Evolutionary conservation across 2,113 vertebrate species (phyloP).

Genomic region (Puntigrus tetrazona): DNA sequence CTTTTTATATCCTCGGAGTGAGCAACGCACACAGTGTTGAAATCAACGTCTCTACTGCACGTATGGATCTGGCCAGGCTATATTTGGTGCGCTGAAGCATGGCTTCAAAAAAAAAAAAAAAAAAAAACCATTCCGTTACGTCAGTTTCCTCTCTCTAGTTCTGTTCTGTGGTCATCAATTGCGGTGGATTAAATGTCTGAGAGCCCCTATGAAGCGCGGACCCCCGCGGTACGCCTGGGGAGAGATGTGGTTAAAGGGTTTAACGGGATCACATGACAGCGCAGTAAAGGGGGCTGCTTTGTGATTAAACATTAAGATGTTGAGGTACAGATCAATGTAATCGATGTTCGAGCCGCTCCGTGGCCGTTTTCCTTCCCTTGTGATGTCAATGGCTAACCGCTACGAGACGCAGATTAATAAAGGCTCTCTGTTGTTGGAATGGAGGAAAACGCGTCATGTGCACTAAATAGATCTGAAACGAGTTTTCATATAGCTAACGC

Average conservation of each 20-base stretch:
- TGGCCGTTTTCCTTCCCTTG: background rate
- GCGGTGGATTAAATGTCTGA: slow-evolving; percentile 37
- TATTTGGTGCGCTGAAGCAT: slow-evolving; percentile 26
- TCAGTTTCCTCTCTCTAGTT: slow-evolving; percentile 28
- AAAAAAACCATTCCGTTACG: background rate
- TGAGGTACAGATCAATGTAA: slow-evolving; percentile 42
- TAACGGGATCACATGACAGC: slow-evolving; percentile 27
- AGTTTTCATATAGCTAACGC: background rate
- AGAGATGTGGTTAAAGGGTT: slow-evolving; percentile 36
- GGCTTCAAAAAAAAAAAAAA: too few relatives aligned
- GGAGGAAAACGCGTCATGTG: background rate
- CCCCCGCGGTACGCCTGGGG: background rate
- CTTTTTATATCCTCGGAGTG: slow-evolving; percentile 43
- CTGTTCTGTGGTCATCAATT: slow-evolving; percentile 32
- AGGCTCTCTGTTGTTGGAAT: background rate
- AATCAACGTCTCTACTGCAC: slow-evolving; percentile 20
- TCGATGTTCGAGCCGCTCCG: slow-evolving; percentile 5
- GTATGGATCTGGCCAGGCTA: slow-evolving; percentile 20
- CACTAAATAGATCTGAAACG: background rate
- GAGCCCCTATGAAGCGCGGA: background rate
- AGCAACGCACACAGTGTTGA: slow-evolving; percentile 6
- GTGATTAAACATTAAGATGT: slow-evolving; percentile 43
- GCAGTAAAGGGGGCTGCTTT: background rate
- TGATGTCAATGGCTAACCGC: background rate
- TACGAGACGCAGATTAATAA: background rate